Percentiles rank a stretch among this genome's conserved stretches.
phyloP scores from a whole-genome alignment of 1,140 invertebrate species.

The Diabrotica undecimpunctata region DNA sequence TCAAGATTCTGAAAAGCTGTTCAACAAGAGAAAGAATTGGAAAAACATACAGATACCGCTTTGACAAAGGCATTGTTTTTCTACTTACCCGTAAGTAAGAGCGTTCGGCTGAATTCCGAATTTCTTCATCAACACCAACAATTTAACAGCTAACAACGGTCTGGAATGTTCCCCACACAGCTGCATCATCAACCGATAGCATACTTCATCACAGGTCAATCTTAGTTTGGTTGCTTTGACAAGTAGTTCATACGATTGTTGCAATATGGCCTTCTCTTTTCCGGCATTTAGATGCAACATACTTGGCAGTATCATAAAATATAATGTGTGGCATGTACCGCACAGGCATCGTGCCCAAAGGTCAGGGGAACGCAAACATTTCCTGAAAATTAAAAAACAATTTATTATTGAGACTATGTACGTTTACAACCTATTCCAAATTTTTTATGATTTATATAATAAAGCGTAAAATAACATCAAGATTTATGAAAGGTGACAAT shows the following conservation, averaged over 20 bases:
- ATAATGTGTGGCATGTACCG: constrained; percentile 89
- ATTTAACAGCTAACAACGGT: constrained; percentile 90
- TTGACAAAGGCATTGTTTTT: background rate
- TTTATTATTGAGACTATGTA: background rate
- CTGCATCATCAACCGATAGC: constrained; percentile 98
- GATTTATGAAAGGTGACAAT: no score
- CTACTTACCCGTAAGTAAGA: constrained; percentile 87
- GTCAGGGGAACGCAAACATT: constrained; percentile 57
- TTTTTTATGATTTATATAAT: background rate
- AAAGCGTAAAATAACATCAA: no score
- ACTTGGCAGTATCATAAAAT: constrained; percentile 92
- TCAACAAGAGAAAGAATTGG: background rate
- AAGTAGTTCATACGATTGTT: constrained; percentile 82
- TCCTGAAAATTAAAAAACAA: constrained; percentile 32
- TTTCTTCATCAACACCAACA: constrained; percentile 94
- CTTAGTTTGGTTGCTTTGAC: constrained; percentile 77
- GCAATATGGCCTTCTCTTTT: constrained; percentile 74
- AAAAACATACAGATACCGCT: background rate
- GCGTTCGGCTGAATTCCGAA: constrained; percentile 93
- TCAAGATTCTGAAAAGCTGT: no score
- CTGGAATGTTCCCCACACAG: constrained; percentile 92
- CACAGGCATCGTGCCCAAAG: constrained; percentile 89
- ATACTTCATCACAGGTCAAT: constrained; percentile 92
- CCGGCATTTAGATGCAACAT: constrained; percentile 59
- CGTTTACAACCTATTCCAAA: background rate